Percentiles rank a stretch among this genome's conserved stretches.
Conservation (phyloP, 2,113 vertebrate species). For the Rhinoptilus africanus region DNA sequence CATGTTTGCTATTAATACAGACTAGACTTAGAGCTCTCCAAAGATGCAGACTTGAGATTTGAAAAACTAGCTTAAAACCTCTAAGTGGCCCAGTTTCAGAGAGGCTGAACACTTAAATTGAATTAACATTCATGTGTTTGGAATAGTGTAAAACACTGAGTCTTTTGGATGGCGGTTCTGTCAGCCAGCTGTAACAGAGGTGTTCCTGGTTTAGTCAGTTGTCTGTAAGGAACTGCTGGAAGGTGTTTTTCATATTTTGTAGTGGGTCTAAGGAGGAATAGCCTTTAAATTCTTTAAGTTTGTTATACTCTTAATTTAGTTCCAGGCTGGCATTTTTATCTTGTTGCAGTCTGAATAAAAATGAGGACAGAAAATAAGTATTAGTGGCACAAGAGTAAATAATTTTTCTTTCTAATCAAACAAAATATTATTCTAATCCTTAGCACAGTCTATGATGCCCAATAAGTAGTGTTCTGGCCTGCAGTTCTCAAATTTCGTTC, state of each 20-base stretch:
- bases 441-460: background rate
- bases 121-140: background rate
- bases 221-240: background rate
- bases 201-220: background rate
- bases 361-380: background rate
- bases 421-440: background rate
- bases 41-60: background rate
- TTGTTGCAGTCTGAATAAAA: background rate
- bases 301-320: background rate
- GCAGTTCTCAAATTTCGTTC: background rate
- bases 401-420: background rate
- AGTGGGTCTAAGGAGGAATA: background rate
- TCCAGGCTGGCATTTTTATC: background rate
- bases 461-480: background rate
- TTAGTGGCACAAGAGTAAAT: background rate
- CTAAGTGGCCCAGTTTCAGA: background rate
- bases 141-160: background rate
- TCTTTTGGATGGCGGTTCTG: background rate
- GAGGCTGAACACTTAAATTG: background rate
- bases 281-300: background rate
- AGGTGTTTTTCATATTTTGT: background rate
- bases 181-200: background rate
- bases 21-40: background rate
- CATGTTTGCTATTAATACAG: background rate
- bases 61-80: background rate